These are phyloP conservation scores for Dunckerocampus dactyliophorus DNA, from an alignment of 2,113 vertebrate species.

Conservation along the genomic window DNA sequence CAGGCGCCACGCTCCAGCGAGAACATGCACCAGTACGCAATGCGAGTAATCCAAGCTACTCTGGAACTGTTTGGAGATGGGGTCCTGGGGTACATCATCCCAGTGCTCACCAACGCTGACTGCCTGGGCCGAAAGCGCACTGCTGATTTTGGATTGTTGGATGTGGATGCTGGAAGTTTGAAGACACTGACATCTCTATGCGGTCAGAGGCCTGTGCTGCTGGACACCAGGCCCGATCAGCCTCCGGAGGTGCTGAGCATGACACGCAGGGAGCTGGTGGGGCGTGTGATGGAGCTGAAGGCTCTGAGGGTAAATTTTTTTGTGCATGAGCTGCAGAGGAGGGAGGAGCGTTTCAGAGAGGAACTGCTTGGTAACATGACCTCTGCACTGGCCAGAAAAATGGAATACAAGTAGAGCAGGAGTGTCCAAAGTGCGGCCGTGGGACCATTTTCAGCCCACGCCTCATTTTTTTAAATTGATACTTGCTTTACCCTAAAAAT, in stretches of 20 bases:
- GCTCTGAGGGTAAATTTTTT: slow-evolving; percentile 43
- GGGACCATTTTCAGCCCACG: too few relatives aligned
- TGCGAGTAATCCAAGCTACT: slow-evolving; percentile 15
- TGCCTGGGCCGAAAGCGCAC: slow-evolving; percentile 1
- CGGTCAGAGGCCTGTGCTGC: slow-evolving; percentile 53
- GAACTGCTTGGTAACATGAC: slow-evolving; percentile 62
- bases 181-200: slow-evolving; percentile 38
- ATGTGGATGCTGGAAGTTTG: slow-evolving; percentile 27
- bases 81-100: slow-evolving; percentile 36
- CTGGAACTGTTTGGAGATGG: slow-evolving; percentile 48
- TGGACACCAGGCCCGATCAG: slow-evolving; percentile 35
- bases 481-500: too few relatives aligned
- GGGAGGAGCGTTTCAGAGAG: slow-evolving; percentile 50
- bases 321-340: slow-evolving; percentile 61
- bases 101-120: slow-evolving; percentile 52
- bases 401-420: slow-evolving; percentile 36
- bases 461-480: not conserved
- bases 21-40: slow-evolving; percentile 4
- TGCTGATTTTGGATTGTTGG: slow-evolving; percentile 40
- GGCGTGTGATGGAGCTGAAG: slow-evolving; percentile 45
- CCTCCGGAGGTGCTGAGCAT: slow-evolving; percentile 9
- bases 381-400: slow-evolving; percentile 38
- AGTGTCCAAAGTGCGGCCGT: not conserved
- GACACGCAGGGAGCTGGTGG: slow-evolving; percentile 32
- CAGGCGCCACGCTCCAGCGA: slow-evolving; percentile 21